Evolutionary conservation across 1,140 invertebrate species (phyloP).

Genomic region (Amyelois transitella): DNA sequence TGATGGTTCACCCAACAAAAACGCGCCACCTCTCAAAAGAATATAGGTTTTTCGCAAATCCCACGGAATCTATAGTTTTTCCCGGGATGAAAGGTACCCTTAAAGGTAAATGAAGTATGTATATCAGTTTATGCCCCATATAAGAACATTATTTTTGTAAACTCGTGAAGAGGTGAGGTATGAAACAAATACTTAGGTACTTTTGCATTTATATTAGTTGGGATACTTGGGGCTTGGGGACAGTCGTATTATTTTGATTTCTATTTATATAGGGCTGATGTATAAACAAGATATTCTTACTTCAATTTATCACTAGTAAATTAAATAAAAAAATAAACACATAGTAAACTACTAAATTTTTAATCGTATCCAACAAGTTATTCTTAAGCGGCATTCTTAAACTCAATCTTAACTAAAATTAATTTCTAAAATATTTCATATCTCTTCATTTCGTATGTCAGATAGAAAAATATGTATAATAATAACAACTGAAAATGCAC

Average conservation of each 20-base stretch:
- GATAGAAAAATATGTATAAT: constrained; percentile 69
- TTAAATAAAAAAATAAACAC: constrained; percentile 23
- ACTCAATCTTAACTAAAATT: constrained; percentile 63
- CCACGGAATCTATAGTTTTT: too few species aligned
- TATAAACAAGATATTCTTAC: background rate
- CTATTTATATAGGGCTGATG: background rate
- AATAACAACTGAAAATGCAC: constrained; percentile 62
- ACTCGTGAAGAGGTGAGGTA: background rate
- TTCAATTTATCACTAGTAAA: constrained; percentile 3
- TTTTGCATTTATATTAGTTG: background rate
- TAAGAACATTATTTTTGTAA: background rate
- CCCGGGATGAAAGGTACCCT: background rate
- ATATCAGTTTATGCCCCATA: background rate
- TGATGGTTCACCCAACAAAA: background rate
- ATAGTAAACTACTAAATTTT: constrained; percentile 61
- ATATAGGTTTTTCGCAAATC: too few species aligned
- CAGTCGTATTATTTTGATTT: background rate
- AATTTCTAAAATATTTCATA: constrained; percentile 61
- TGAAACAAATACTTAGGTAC: background rate
- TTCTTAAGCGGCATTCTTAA: constrained; percentile 62
- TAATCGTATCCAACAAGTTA: constrained; percentile 69
- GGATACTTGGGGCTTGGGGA: background rate
- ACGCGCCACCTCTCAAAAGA: background rate
- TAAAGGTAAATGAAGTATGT: background rate
- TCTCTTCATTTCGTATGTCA: constrained; percentile 49